phyloP scores from a whole-genome alignment of 2,797 vertebrate species.

The Bryconaethiops microstoma region DNA sequence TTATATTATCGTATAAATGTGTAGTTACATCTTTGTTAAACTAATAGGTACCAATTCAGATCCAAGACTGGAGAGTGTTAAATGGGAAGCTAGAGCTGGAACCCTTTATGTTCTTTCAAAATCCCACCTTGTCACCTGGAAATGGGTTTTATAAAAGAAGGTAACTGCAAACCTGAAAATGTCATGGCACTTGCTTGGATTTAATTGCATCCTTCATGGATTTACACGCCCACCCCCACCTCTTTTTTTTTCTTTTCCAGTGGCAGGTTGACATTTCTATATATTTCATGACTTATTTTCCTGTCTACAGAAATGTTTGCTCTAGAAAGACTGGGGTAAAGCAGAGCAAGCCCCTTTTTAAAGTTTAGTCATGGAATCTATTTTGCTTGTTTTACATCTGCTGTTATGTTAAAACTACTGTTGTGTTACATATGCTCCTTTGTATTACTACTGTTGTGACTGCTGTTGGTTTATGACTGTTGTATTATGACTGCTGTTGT shows the following conservation, averaged over 20 bases:
- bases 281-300: conserved; percentile 17
- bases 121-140: conserved; percentile 14
- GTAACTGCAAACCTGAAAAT: conserved; percentile 37
- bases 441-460: not conserved
- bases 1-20: not conserved
- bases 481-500: not conserved
- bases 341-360: not conserved
- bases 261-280: conserved; percentile 11
- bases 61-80: not conserved
- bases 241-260: not conserved
- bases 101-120: conserved; percentile 24
- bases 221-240: not conserved
- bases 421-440: not conserved
- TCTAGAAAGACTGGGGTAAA: not conserved
- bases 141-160: conserved; percentile 21
- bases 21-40: not conserved
- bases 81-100: not conserved
- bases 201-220: conserved; percentile 18
- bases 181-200: conserved; percentile 21
- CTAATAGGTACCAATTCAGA: not conserved
- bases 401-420: not conserved
- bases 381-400: not conserved
- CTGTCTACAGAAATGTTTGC: not conserved
- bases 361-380: not conserved
- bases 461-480: not conserved